Conservation (phyloP, 2,797 vertebrate species). For the Schizopygopsis malacanthus region DNA sequence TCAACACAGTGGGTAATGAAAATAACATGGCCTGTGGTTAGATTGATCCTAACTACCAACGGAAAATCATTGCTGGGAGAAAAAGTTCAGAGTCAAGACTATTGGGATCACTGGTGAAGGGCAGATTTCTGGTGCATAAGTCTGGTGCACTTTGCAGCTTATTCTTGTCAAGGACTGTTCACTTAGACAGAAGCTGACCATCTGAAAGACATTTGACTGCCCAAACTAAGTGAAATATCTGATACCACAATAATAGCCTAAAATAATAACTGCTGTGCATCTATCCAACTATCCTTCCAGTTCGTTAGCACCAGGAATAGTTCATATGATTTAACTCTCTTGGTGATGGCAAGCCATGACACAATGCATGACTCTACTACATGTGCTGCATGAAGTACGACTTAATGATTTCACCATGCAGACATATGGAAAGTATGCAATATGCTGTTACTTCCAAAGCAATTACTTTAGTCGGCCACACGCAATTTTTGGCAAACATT, state of each 20-base stretch:
- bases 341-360: background rate
- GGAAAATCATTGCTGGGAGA: slow-evolving; percentile 19
- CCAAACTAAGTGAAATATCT: background rate
- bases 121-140: background rate
- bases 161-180: background rate
- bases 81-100: slow-evolving; percentile 19
- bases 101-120: slow-evolving; percentile 2
- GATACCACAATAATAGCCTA: background rate
- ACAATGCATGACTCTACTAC: background rate
- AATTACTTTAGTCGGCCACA: slow-evolving; percentile 11
- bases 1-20: slow-evolving; percentile 45
- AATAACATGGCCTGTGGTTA: slow-evolving; percentile 34
- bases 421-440: slow-evolving; percentile 32
- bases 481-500: background rate
- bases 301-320: background rate
- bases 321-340: slow-evolving; percentile 10
- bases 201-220: background rate
- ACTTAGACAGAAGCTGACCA: background rate
- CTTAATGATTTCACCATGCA: slow-evolving; percentile 29
- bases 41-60: slow-evolving; percentile 35
- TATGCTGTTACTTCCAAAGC: slow-evolving; percentile 7
- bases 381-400: background rate
- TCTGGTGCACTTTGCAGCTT: background rate
- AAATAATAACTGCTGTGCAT: slow-evolving; percentile 4
- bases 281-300: background rate